These are phyloP conservation scores for Oceanodroma tethys DNA, from an alignment of 2,113 vertebrate species.

Conservation along the genomic window DNA sequence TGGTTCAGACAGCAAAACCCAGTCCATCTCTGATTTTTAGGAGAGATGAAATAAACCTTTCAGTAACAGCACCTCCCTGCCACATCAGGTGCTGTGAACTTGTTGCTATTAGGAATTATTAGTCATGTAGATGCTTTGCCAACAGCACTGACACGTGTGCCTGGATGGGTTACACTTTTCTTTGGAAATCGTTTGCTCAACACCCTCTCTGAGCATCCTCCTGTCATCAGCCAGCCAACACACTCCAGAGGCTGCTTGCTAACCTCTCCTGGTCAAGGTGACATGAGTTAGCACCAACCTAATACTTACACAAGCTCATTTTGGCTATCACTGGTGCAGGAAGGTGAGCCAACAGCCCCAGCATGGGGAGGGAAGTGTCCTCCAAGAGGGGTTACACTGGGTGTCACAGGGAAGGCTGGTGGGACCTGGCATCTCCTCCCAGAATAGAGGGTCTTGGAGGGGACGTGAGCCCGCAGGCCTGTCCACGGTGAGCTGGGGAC, in stretches of 20 bases:
- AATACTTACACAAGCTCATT: background rate
- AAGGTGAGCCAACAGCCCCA: background rate
- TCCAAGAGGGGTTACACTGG: background rate
- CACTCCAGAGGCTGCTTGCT: background rate
- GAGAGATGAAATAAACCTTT: background rate
- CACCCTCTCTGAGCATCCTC: background rate
- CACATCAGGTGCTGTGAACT: background rate
- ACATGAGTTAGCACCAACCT: background rate
- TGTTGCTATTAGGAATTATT: background rate
- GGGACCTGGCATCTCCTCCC: background rate
- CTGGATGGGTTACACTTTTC: background rate
- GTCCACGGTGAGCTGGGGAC: rapidly evolving
- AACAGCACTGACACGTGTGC: background rate
- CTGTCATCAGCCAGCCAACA: background rate
- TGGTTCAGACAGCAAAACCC: background rate
- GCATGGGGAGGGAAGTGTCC: background rate
- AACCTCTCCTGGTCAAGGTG: background rate
- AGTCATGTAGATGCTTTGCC: background rate
- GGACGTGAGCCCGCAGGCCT: background rate
- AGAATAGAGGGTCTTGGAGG: background rate
- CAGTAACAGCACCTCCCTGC: background rate
- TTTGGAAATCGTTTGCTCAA: background rate
- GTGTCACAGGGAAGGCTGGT: background rate
- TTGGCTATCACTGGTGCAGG: background rate
- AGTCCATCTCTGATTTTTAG: background rate